Evolutionary conservation across 1,140 invertebrate genomes (phyloP).

Genomic region (Arion vulgaris): DNA sequence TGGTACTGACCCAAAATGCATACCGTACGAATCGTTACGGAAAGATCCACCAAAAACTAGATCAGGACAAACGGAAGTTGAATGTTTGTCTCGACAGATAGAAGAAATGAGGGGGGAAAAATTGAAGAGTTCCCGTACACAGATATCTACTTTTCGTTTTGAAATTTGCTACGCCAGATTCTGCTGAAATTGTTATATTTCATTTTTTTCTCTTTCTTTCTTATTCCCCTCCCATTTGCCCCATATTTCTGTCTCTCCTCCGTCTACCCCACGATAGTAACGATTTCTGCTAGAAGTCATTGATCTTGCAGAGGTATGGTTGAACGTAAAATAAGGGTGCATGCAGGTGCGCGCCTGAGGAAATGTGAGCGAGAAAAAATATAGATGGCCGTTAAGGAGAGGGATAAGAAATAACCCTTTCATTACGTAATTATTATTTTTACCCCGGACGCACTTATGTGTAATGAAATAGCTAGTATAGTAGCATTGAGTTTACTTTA

Average conservation of each 20-base stretch:
- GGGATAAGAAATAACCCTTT: too few relatives aligned
- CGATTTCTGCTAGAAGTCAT: background rate
- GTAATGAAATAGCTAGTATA: too few relatives aligned
- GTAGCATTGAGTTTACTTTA: too few relatives aligned
- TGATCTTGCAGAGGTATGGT: background rate
- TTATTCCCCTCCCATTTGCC: background rate
- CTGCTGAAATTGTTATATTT: background rate
- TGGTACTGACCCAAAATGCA: background rate
- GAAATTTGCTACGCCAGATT: background rate
- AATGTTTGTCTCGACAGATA: conserved; percentile 14
- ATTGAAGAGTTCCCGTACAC: background rate
- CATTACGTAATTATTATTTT: too few relatives aligned
- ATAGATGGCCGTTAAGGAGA: too few relatives aligned
- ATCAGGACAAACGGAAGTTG: conserved; percentile 14
- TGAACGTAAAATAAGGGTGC: background rate
- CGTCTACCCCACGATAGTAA: background rate
- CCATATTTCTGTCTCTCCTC: background rate
- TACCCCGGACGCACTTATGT: too few relatives aligned
- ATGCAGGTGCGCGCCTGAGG: background rate
- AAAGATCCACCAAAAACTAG: background rate
- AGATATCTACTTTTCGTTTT: background rate
- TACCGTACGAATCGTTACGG: background rate
- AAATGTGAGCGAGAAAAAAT: background rate
- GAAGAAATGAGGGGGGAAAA: background rate
- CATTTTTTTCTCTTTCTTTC: background rate